Evolutionary conservation across 2,113 vertebrate species (phyloP).

Genomic region (Urocynchramus pylzowi): DNA sequence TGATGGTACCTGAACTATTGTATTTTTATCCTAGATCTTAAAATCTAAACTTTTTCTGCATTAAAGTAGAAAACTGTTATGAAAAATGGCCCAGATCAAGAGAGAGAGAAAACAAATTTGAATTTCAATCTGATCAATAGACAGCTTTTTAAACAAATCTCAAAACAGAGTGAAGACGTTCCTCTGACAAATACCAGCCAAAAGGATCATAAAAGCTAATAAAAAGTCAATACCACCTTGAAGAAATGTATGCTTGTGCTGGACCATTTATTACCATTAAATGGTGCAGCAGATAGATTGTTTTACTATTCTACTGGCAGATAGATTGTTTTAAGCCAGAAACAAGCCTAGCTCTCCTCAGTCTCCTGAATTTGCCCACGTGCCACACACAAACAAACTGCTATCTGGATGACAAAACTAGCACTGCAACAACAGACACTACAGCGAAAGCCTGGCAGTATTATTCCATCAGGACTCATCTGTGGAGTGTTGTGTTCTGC

Average conservation of each 20-base stretch:
- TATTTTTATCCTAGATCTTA: neutral
- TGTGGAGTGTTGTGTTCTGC: fast-evolving
- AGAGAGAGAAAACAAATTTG: neutral
- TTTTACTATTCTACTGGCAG: neutral
- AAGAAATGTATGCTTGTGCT: neutral
- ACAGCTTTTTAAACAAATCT: slow-evolving; percentile 9
- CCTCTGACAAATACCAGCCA: neutral
- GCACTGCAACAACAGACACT: neutral
- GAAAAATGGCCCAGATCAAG: neutral
- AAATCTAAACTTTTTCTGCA: neutral
- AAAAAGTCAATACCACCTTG: neutral
- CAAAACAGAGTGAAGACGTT: neutral
- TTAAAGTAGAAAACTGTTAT: neutral
- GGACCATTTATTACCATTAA: neutral
- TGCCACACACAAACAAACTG: neutral
- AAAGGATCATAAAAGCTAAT: neutral
- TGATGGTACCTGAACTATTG: neutral
- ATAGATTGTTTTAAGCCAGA: neutral
- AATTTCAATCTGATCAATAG: neutral
- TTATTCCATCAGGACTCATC: neutral
- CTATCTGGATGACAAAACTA: neutral
- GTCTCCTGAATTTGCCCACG: too few species aligned
- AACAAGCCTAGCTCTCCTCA: too few species aligned
- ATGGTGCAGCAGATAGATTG: neutral
- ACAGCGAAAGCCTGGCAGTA: neutral